phyloP scores from a whole-genome alignment of 2,888 invertebrate genomes.

The Omphaloscelis lunosa region DNA sequence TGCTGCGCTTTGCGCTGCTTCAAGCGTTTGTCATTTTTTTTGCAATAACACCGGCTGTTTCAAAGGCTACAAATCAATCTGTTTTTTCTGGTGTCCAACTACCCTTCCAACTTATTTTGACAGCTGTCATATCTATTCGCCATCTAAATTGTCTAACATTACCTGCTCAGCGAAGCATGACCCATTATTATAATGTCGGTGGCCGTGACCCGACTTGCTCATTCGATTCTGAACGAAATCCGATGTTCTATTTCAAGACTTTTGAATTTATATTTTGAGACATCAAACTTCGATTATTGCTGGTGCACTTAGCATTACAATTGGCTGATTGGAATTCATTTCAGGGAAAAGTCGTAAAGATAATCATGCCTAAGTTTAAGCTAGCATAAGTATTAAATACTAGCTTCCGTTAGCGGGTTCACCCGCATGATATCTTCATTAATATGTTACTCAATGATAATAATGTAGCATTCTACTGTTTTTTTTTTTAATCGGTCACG shows the following conservation, averaged over 20 bases:
- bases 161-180: background rate
- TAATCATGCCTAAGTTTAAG: background rate
- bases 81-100: background rate
- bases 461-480: too few relatives aligned
- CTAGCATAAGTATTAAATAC: background rate
- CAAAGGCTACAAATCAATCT: background rate
- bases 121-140: background rate
- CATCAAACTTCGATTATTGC: slow-evolving; percentile 10
- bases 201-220: slow-evolving; percentile 8
- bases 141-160: background rate
- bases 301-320: background rate
- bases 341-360: background rate
- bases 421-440: too few relatives aligned
- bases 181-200: background rate
- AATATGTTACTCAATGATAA: too few relatives aligned
- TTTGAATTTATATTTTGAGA: background rate
- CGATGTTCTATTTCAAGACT: background rate
- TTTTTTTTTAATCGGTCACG: too few relatives aligned
- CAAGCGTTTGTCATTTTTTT: background rate
- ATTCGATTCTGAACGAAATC: background rate
- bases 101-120: background rate
- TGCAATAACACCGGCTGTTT: background rate
- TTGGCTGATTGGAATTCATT: background rate
- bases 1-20: too few relatives aligned
- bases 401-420: too few relatives aligned